These are phyloP conservation scores for Nephrocerus scutellatus DNA, from an alignment of 2,888 invertebrate genomes.

Conservation along the genomic window DNA sequence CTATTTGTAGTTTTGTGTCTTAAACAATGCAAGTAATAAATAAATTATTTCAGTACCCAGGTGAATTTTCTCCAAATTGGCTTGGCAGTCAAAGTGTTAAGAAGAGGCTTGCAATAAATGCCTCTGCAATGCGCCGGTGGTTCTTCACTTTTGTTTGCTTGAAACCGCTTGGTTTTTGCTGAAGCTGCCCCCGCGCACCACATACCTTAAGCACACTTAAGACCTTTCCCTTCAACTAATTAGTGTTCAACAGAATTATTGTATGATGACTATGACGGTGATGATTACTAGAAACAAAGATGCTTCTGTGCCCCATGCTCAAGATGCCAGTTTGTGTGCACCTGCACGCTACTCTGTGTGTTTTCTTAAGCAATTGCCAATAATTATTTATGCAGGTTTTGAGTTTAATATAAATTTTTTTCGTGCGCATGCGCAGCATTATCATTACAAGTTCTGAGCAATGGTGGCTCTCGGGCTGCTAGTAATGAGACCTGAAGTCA, in stretches of 20 bases:
- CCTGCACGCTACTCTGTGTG: constrained; percentile 4
- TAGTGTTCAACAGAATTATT: constrained; percentile 20
- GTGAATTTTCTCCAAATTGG: constrained; percentile 21
- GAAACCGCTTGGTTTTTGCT: constrained; percentile 25
- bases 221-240: constrained; percentile 20
- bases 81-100: no score
- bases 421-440: no score
- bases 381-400: constrained; percentile 17
- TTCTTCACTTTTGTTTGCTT: constrained; percentile 12
- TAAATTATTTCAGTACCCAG: constrained; percentile 26
- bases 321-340: not conserved
- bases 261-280: constrained; percentile 11
- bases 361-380: constrained; percentile 15
- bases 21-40: no score
- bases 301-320: not conserved
- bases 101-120: no score
- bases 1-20: no score
- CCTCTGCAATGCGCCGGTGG: no score
- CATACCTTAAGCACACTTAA: not conserved
- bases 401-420: constrained; percentile 7
- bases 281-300: not conserved
- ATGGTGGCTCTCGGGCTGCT: no score
- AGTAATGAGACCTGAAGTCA: no score
- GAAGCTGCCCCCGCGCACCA: no score
- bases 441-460: no score